A percentile compares a stretch with the other conserved stretches of the same genome.
These are phyloP conservation scores for Drosophila buzzatii DNA, from an alignment of 2,888 invertebrate species.

Conservation along the genomic window DNA sequence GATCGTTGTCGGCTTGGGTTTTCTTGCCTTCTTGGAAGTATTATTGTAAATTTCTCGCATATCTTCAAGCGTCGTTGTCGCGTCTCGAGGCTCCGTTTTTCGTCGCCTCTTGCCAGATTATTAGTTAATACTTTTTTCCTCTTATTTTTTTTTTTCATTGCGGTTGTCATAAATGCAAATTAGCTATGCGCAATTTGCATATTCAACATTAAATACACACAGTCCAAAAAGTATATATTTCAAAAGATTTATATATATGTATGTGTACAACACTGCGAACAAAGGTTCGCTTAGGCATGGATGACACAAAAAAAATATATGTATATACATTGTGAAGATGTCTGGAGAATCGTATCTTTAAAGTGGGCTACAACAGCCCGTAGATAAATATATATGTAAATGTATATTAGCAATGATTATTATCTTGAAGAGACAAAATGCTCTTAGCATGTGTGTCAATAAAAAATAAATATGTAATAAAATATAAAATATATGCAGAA, in stretches of 20 bases:
- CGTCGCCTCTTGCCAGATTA: conserved; percentile 60
- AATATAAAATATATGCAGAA: background rate
- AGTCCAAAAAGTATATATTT: conserved; percentile 26
- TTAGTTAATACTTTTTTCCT: conserved; percentile 73
- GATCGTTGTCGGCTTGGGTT: conserved; percentile 50
- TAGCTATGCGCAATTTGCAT: conserved; percentile 78
- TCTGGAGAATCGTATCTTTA: background rate
- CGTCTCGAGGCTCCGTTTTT: conserved; percentile 29
- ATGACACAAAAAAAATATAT: background rate
- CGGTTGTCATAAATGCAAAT: conserved; percentile 74
- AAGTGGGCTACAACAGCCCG: background rate
- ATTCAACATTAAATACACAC: conserved; percentile 73
- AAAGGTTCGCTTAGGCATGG: background rate
- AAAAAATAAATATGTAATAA: background rate
- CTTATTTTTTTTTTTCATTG: conserved; percentile 8
- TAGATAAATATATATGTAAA: background rate
- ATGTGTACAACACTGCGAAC: background rate
- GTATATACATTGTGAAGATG: too few species aligned
- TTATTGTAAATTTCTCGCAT: conserved; percentile 81
- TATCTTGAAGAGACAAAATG: background rate
- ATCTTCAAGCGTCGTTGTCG: conserved; percentile 69
- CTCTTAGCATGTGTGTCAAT: background rate
- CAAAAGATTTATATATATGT: conserved; percentile 22
- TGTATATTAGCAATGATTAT: background rate
- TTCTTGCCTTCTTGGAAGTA: conserved; percentile 73